These are phyloP conservation scores for Lipophrys pholis DNA, from an alignment of 2,113 vertebrate genomes.

Conservation along the genomic window DNA sequence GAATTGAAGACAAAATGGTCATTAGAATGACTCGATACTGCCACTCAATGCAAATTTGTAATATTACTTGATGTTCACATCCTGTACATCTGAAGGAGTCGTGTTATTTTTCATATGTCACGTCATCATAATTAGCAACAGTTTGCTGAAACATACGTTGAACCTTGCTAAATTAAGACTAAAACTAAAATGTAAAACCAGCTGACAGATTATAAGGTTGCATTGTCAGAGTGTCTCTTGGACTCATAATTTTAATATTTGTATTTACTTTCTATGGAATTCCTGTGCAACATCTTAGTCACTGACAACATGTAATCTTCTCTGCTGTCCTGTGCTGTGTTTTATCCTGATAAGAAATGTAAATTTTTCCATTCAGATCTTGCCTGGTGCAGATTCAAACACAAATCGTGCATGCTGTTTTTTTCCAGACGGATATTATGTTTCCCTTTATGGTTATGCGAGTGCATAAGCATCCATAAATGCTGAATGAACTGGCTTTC, in stretches of 20 bases:
- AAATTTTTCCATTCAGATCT: background rate
- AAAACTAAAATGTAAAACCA: too few relatives aligned
- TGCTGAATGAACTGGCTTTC: slow-evolving; percentile 47
- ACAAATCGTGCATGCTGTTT: background rate
- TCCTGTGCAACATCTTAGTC: background rate
- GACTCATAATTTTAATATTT: background rate
- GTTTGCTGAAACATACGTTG: too few relatives aligned
- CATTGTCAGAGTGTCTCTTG: background rate
- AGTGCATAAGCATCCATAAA: slow-evolving; percentile 27
- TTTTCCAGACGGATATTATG: slow-evolving; percentile 1
- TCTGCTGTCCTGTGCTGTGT: background rate
- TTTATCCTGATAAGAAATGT: slow-evolving; percentile 1
- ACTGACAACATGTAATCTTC: background rate
- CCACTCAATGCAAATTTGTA: too few relatives aligned
- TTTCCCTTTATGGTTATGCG: slow-evolving; percentile 27
- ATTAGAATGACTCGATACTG: too few relatives aligned
- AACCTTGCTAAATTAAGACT: too few relatives aligned
- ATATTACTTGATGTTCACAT: too few relatives aligned
- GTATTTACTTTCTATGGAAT: background rate
- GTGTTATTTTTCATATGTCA: too few relatives aligned
- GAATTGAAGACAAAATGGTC: too few relatives aligned
- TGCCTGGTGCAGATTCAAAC: slow-evolving; percentile 4
- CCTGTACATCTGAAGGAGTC: too few relatives aligned
- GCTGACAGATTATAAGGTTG: background rate
- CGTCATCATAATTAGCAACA: too few relatives aligned